Conservation (phyloP, 2,797 vertebrate species). For the Acipenser oxyrinchus region DNA sequence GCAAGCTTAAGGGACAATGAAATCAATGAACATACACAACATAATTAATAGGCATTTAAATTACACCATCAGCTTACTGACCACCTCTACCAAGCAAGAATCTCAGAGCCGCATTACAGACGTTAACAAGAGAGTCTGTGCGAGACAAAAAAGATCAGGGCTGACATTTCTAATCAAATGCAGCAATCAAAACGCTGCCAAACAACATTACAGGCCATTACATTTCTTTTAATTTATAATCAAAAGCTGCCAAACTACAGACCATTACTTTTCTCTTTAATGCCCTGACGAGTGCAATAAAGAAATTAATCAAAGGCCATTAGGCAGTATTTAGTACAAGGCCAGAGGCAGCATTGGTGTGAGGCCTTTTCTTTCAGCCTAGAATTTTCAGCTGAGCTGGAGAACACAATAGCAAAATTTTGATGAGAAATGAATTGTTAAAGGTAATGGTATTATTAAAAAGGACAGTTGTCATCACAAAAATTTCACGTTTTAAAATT, state of each 20-base stretch:
- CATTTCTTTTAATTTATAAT: constrained; percentile 92
- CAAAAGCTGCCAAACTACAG: constrained; percentile 82
- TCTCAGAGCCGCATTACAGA: not conserved
- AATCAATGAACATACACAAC: not conserved
- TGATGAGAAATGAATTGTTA: no score
- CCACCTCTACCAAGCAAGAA: no score
- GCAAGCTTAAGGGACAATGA: not conserved
- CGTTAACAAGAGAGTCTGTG: no score
- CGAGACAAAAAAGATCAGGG: constrained; percentile 71
- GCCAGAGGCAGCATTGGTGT: constrained; percentile 49
- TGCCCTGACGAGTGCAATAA: constrained; percentile 94
- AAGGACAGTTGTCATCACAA: no score
- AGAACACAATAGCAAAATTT: no score
- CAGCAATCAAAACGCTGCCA: constrained; percentile 94
- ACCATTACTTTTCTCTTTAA: constrained; percentile 95
- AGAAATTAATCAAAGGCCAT: constrained; percentile 99
- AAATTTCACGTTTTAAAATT: no score
- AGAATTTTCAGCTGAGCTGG: not conserved
- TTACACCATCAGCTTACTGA: not conserved
- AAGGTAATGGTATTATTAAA: no score
- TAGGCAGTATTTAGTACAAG: constrained; percentile 94
- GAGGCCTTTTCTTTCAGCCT: constrained; percentile 24
- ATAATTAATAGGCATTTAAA: not conserved
- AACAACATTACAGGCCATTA: constrained; percentile 87
- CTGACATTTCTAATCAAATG: constrained; percentile 99